Evolutionary conservation across 2,797 vertebrate genomes (phyloP).

Genomic region (Synanceia verrucosa): DNA sequence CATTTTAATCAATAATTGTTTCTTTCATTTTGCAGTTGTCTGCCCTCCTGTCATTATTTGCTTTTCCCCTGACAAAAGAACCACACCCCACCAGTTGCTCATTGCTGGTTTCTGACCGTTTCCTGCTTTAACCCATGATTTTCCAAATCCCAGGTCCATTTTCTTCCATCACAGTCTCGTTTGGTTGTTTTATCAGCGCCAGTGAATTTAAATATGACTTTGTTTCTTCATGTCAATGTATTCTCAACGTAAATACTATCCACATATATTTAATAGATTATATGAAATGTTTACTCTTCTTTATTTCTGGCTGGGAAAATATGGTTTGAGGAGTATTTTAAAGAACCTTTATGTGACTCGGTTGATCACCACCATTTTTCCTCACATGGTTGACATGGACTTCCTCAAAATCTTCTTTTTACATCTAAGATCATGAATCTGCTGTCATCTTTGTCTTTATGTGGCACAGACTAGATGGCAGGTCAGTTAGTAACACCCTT

Average conservation of each 20-base stretch:
- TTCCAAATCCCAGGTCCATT: background rate
- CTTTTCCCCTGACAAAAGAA: constrained; percentile 40
- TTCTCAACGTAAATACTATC: background rate
- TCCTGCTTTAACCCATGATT: constrained; percentile 42
- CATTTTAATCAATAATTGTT: background rate
- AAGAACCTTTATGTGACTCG: background rate
- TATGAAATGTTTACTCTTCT: background rate
- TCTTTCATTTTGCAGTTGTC: background rate
- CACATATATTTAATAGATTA: background rate
- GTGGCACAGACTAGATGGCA: background rate
- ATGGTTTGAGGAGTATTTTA: no score
- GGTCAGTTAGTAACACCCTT: constrained; percentile 9
- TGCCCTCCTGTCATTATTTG: constrained; percentile 1
- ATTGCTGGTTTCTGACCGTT: constrained; percentile 33
- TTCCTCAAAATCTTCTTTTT: background rate
- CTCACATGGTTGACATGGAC: background rate
- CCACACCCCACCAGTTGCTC: constrained; percentile 63
- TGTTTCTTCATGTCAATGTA: background rate
- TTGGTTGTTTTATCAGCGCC: background rate
- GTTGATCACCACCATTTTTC: background rate
- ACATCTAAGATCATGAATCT: constrained; percentile 26
- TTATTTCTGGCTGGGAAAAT: background rate
- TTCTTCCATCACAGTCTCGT: background rate
- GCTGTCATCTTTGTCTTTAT: constrained; percentile 20
- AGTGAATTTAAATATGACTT: background rate